Conservation (phyloP, 2,888 invertebrate species). For the Stenolophus ochropezus region DNA sequence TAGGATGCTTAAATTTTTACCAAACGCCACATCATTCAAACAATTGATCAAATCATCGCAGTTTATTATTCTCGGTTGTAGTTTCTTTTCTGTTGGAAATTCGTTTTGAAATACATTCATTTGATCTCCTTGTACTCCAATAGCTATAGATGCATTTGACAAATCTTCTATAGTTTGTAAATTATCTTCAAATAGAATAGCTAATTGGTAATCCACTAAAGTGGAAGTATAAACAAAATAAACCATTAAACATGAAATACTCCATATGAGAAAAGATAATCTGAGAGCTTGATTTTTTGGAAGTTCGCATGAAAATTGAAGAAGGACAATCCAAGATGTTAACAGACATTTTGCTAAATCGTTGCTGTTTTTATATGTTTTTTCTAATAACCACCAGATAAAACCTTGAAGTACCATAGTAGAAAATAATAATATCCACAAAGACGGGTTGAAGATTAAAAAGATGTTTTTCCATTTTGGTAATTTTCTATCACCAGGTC, state of each 20-base stretch:
- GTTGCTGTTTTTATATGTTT: not conserved
- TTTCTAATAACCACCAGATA: not conserved
- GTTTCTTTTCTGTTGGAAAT: not conserved
- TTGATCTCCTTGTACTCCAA: slow-evolving; percentile 65
- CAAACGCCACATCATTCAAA: not conserved
- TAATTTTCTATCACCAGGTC: slow-evolving; percentile 73
- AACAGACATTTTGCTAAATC: slow-evolving; percentile 1
- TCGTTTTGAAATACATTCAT: not conserved
- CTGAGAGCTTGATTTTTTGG: slow-evolving; percentile 74
- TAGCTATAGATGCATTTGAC: slow-evolving; percentile 72
- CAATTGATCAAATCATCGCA: slow-evolving; percentile 5
- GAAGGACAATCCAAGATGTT: slow-evolving; percentile 66
- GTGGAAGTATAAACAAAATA: slow-evolving; percentile 76
- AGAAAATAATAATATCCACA: slow-evolving; percentile 73
- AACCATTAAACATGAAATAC: slow-evolving; percentile 75
- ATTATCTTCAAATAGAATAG: slow-evolving; percentile 75
- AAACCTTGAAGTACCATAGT: slow-evolving; percentile 66
- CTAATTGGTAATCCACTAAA: slow-evolving; percentile 75
- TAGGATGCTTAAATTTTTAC: not conserved
- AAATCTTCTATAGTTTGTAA: slow-evolving; percentile 74
- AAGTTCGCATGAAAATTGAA: slow-evolving; percentile 74
- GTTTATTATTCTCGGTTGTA: not conserved
- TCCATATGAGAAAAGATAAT: slow-evolving; percentile 74
- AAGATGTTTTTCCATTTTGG: slow-evolving; percentile 75
- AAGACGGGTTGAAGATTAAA: slow-evolving; percentile 72